Conservation (phyloP, 1,140 invertebrate species). For the Achatina immaculata region DNA sequence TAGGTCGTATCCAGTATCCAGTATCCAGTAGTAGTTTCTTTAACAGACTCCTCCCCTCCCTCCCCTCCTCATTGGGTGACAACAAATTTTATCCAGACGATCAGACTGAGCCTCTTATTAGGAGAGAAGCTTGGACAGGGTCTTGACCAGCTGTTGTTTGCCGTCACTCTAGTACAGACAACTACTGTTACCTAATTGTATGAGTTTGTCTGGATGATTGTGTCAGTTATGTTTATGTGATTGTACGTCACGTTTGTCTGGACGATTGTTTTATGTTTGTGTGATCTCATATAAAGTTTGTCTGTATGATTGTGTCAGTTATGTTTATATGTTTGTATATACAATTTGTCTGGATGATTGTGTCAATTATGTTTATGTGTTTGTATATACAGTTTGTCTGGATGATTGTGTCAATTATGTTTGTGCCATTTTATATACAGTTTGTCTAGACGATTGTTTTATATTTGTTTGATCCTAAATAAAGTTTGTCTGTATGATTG, state of each 20-base stretch:
- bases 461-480: not conserved
- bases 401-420: not conserved
- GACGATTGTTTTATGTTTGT: not conserved
- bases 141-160: too few species aligned
- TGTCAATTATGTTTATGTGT: not conserved
- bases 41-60: too few species aligned
- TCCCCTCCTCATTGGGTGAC: too few species aligned
- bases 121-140: too few species aligned
- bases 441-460: not conserved
- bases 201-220: not conserved
- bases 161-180: too few species aligned
- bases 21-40: too few species aligned
- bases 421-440: not conserved
- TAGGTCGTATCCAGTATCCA: too few species aligned
- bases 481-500: not conserved
- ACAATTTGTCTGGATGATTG: not conserved
- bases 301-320: not conserved
- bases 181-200: too few species aligned
- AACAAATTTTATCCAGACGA: too few species aligned
- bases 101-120: too few species aligned
- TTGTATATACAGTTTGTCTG: not conserved
- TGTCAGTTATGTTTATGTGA: not conserved
- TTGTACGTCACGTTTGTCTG: not conserved
- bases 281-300: not conserved
- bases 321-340: not conserved